These are phyloP conservation scores for Lasioglossum marginatum DNA, from an alignment of 2,888 invertebrate genomes.

Conservation along the genomic window DNA sequence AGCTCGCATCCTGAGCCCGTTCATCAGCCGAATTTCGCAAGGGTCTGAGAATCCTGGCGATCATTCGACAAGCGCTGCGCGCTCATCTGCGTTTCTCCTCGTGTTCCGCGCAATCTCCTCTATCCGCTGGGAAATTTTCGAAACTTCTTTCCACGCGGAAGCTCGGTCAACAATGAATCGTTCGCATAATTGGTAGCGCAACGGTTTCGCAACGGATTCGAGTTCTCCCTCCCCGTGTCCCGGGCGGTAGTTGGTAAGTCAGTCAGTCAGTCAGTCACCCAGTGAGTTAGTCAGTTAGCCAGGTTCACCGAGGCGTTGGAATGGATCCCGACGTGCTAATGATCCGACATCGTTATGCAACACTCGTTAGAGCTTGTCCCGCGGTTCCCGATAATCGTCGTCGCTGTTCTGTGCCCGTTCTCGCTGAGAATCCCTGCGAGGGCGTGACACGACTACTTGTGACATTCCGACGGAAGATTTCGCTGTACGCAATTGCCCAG, in stretches of 20 bases:
- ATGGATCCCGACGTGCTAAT: slow-evolving; percentile 69
- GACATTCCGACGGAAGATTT: slow-evolving; percentile 45
- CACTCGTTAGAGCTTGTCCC: slow-evolving; percentile 58
- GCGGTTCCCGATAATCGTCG: slow-evolving; percentile 43
- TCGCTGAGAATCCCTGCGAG: slow-evolving; percentile 56
- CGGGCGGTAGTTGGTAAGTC: slow-evolving; percentile 48
- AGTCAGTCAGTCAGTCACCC: slow-evolving; percentile 61
- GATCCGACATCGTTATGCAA: slow-evolving; percentile 63
- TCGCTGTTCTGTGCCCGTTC: slow-evolving; percentile 22
- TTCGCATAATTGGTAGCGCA: slow-evolving; percentile 62
- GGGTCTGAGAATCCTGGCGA: not conserved
- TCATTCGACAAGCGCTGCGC: not conserved
- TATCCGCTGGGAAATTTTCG: slow-evolving; percentile 70
- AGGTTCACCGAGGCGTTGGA: slow-evolving; percentile 74
- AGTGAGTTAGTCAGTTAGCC: slow-evolving; percentile 55
- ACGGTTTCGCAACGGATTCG: slow-evolving; percentile 62
- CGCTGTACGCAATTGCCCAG: slow-evolving; percentile 30
- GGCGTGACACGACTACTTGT: slow-evolving; percentile 43
- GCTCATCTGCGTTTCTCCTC: not conserved
- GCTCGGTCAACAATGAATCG: slow-evolving; percentile 60
- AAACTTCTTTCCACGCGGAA: slow-evolving; percentile 62
- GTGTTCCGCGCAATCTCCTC: slow-evolving; percentile 24
- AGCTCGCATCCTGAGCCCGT: not conserved
- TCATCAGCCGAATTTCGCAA: slow-evolving; percentile 13
- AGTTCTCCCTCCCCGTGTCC: not conserved